phyloP scores from a whole-genome alignment of 2,113 vertebrate species.

The Corvus hawaiiensis region DNA sequence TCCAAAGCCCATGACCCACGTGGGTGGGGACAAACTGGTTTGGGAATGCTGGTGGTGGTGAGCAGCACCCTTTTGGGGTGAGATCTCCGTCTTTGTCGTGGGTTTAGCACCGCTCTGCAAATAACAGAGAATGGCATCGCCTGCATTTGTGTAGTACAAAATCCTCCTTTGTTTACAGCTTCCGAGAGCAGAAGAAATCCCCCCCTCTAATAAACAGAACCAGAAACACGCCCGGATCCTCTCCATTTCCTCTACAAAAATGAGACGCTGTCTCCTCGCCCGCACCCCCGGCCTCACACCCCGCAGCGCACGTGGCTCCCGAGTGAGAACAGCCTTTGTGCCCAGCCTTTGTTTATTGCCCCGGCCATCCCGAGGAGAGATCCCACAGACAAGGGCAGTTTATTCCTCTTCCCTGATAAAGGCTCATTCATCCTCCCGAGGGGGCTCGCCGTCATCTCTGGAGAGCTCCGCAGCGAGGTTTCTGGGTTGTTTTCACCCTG shows the following conservation, averaged over 20 bases:
- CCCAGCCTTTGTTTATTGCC: not conserved
- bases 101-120: not conserved
- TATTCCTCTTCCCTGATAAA: not conserved
- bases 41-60: not conserved
- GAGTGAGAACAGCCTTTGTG: constrained; percentile 13
- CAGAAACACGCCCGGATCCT: not conserved
- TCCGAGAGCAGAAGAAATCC: not conserved
- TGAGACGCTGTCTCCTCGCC: not conserved
- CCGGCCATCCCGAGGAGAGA: not conserved
- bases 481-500: not conserved
- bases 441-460: not conserved
- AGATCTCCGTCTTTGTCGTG: not conserved
- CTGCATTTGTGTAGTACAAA: not conserved
- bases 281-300: not conserved
- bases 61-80: not conserved
- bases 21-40: not conserved
- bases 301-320: not conserved
- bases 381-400: not conserved
- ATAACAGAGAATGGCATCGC: not conserved
- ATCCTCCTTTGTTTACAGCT: not conserved
- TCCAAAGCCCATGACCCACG: rapidly evolving
- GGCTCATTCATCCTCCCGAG: not conserved
- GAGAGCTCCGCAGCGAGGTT: not conserved
- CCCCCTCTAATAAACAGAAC: not conserved
- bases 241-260: not conserved